Conservation (phyloP, 2,113 vertebrate species). For the Talpa occidentalis region DNA sequence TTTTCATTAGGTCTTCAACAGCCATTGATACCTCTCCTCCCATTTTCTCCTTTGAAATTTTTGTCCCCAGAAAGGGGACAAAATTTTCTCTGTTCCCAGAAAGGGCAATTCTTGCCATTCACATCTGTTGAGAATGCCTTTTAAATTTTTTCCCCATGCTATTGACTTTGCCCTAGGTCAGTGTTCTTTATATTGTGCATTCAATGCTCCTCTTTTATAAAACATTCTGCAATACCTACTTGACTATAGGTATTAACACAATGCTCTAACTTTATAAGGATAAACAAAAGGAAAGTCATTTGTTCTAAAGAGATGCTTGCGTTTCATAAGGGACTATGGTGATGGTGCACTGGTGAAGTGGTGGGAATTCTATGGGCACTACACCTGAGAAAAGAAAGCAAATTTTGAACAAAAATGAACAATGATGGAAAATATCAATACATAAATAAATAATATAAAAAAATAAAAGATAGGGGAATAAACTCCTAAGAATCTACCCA, state of each 20-base stretch:
- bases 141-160: background rate
- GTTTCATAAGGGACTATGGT: too few species aligned
- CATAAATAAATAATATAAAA: too few species aligned
- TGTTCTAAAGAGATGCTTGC: background rate
- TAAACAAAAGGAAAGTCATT: constrained; percentile 32
- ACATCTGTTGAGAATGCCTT: background rate
- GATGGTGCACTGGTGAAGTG: too few species aligned
- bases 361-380: too few species aligned
- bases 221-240: background rate
- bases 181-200: background rate
- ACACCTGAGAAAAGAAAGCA: too few species aligned
- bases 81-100: background rate
- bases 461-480: too few species aligned
- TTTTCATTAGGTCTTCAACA: background rate
- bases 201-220: background rate
- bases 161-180: background rate
- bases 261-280: background rate
- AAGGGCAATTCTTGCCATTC: background rate
- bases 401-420: too few species aligned
- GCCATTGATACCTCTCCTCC: background rate
- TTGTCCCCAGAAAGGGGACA: background rate
- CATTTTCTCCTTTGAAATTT: background rate
- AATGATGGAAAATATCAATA: too few species aligned
- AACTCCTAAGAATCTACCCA: too few species aligned
- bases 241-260: background rate